Conservation (phyloP, 2,797 vertebrate species). For the Apogon talboti region DNA sequence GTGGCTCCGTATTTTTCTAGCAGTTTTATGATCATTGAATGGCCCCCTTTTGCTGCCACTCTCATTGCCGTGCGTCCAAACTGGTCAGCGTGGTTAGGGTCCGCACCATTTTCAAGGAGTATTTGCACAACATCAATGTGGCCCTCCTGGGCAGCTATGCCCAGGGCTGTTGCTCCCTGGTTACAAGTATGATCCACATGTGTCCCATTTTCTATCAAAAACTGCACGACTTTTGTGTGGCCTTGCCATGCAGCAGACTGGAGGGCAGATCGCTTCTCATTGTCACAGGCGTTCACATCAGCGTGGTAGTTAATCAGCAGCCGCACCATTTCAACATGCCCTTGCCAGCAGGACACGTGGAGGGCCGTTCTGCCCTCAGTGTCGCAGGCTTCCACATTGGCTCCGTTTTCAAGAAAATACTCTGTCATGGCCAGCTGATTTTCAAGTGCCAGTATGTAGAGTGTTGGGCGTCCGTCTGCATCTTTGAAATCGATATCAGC, state of each 20-base stretch:
- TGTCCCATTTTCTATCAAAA: constrained; percentile 92
- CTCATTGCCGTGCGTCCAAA: constrained; percentile 98
- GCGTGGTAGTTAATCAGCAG: constrained; percentile 92
- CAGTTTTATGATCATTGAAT: constrained; percentile 93
- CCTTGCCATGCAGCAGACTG: constrained; percentile 99
- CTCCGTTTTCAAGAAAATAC: constrained; percentile 95
- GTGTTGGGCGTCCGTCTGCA: constrained; percentile 95
- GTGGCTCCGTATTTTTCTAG: constrained; percentile 95
- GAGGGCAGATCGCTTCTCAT: constrained; percentile 95
- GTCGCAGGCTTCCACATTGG: constrained; percentile 94
- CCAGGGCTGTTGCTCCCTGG: constrained; percentile 97
- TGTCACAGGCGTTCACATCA: constrained; percentile 94
- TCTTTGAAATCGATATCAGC: constrained; percentile 95
- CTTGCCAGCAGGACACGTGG: constrained; percentile 99
- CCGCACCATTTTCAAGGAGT: constrained; percentile 93
- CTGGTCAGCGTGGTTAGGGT: constrained; percentile 97
- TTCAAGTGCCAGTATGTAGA: constrained; percentile 96
- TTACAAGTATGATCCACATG: constrained; percentile 96
- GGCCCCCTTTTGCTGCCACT: constrained; percentile 97
- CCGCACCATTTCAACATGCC: constrained; percentile 95
- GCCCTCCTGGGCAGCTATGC: constrained; percentile 97
- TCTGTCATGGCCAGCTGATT: constrained; percentile 97
- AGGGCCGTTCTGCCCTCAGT: constrained; percentile 95
- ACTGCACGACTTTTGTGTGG: constrained; percentile 92
- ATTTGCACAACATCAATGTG: constrained; percentile 95